Evolutionary conservation across 2,888 invertebrate genomes (phyloP).

Genomic region (Amitus sp.): DNA sequence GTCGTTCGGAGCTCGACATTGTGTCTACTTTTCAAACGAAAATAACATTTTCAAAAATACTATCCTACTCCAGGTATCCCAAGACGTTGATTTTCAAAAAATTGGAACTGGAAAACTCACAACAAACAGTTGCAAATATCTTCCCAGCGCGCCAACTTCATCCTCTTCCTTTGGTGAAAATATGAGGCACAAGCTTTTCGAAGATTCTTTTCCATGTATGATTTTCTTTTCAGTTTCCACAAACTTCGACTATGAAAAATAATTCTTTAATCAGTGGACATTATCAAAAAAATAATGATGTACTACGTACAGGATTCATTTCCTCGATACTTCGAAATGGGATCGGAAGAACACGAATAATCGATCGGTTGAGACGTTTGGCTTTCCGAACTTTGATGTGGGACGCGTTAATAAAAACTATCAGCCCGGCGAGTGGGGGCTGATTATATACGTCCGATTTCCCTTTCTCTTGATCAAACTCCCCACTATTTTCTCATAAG

Average conservation of each 20-base stretch:
- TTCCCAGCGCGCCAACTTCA: slow-evolving; percentile 88
- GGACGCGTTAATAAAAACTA: neutral
- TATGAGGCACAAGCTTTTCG: slow-evolving; percentile 83
- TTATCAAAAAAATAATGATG: no score
- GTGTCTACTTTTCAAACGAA: no score
- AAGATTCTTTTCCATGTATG: slow-evolving; percentile 79
- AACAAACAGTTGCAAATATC: slow-evolving; percentile 89
- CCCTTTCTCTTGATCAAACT: neutral
- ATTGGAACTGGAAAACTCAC: slow-evolving; percentile 67
- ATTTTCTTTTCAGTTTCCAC: slow-evolving; percentile 84
- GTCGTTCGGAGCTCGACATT: no score
- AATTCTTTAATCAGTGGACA: no score
- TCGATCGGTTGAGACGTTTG: neutral
- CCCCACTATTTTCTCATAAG: no score
- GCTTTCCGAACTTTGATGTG: neutral
- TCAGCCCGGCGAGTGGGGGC: neutral
- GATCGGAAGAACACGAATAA: no score
- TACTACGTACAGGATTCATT: no score
- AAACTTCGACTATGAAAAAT: slow-evolving; percentile 76
- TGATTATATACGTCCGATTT: neutral
- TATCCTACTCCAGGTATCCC: no score
- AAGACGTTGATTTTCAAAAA: no score
- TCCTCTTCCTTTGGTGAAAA: slow-evolving; percentile 87
- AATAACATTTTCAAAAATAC: no score
- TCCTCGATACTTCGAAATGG: no score